phyloP scores from a whole-genome alignment of 2,888 invertebrate species.

The Sarcophaga variegata region DNA sequence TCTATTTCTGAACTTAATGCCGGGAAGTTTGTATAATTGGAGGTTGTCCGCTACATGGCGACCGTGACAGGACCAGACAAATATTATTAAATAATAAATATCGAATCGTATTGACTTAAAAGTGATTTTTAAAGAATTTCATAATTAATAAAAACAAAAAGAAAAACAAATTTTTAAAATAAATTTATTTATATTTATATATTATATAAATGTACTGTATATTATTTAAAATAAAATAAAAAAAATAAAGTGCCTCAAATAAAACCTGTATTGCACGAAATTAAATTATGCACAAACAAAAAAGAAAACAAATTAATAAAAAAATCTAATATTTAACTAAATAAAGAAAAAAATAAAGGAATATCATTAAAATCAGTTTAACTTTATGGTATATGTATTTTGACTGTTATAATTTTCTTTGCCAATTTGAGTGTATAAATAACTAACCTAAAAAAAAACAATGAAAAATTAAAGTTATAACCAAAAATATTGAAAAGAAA shows the following conservation, averaged over 20 bases:
- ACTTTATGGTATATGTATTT: neutral
- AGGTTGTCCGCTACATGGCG: too few relatives aligned
- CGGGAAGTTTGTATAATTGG: too few relatives aligned
- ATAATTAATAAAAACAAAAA: constrained; percentile 39
- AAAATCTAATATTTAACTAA: constrained; percentile 43
- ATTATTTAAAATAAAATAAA: constrained; percentile 9
- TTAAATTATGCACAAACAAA: constrained; percentile 63
- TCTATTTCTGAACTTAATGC: too few relatives aligned
- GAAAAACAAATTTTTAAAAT: constrained; percentile 1
- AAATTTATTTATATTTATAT: constrained; percentile 24
- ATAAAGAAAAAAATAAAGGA: neutral
- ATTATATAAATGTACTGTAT: constrained; percentile 16
- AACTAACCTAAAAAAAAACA: too few relatives aligned
- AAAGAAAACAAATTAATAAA: neutral
- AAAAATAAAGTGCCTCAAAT: constrained; percentile 70
- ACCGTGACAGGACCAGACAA: neutral
- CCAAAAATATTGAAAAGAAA: too few relatives aligned
- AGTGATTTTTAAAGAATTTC: constrained; percentile 51
- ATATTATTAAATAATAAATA: constrained; percentile 8
- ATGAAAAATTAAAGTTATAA: too few relatives aligned
- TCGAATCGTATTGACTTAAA: constrained; percentile 47
- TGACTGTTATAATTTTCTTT: constrained; percentile 21
- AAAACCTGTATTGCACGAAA: constrained; percentile 65
- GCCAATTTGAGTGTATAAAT: neutral
- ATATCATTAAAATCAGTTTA: too few relatives aligned